Evolutionary conservation across 2,888 invertebrate genomes (phyloP).

Genomic region (Chrysolina oricalcia): DNA sequence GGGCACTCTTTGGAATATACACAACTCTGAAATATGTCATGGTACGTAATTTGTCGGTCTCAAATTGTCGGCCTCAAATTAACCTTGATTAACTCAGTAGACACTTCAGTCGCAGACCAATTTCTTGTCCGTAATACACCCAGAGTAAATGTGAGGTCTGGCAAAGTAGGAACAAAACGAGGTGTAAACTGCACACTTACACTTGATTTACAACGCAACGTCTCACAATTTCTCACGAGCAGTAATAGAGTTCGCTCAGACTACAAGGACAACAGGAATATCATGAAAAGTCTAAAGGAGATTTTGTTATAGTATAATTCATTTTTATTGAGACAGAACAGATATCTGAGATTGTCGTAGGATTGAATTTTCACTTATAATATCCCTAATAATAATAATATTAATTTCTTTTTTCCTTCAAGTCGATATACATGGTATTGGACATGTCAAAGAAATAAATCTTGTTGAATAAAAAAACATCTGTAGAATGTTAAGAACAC

Average conservation of each 20-base stretch:
- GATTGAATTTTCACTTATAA: too few species aligned
- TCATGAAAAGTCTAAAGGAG: neutral
- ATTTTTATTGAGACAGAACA: too few species aligned
- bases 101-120: conserved; percentile 7
- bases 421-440: too few species aligned
- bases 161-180: conserved; percentile 3
- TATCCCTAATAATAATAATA: too few species aligned
- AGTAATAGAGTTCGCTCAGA: neutral
- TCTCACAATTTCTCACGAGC: conserved; percentile 10
- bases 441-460: too few species aligned
- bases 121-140: conserved; percentile 11
- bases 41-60: neutral
- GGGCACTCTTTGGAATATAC: neutral
- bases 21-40: neutral
- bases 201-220: neutral
- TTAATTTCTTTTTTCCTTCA: too few species aligned
- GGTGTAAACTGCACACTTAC: conserved; percentile 11
- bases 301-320: neutral
- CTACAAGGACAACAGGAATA: neutral
- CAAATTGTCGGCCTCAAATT: neutral
- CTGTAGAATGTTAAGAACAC: too few species aligned
- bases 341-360: too few species aligned
- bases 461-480: too few species aligned
- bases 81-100: neutral
- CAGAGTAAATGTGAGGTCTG: conserved; percentile 4